Percentiles rank a stretch among this genome's conserved stretches.
Evolutionary conservation across 2,113 vertebrate genomes (phyloP).

Genomic region (Marmota monax): DNA sequence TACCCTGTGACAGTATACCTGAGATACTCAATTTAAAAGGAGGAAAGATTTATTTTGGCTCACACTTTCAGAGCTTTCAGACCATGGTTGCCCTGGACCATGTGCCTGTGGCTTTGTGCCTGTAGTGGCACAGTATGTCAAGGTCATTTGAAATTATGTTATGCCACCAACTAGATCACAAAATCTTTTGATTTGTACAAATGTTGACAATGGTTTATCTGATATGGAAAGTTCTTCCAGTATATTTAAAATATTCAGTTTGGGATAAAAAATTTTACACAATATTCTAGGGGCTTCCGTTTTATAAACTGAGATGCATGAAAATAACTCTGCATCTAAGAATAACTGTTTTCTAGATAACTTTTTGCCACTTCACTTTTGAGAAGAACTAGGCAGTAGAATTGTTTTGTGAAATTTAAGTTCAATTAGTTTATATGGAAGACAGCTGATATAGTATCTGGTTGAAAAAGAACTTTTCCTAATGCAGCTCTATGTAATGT

Average conservation of each 20-base stretch:
- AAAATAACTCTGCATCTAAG: not conserved
- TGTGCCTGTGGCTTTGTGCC: not conserved
- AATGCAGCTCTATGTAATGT: not conserved
- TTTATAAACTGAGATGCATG: conserved; percentile 8
- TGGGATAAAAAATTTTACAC: not conserved
- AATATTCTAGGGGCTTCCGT: not conserved
- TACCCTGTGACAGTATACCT: not conserved
- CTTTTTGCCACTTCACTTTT: not conserved
- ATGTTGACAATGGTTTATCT: not conserved
- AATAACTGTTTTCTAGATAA: not conserved
- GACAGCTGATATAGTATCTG: not conserved
- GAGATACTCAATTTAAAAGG: not conserved
- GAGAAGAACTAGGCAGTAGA: not conserved
- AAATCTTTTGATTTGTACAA: conserved; percentile 8
- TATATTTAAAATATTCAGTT: not conserved
- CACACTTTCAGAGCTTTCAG: not conserved
- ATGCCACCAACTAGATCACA: not conserved
- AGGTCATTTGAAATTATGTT: not conserved
- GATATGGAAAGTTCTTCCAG: not conserved
- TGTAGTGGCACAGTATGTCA: not conserved
- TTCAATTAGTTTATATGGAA: not conserved
- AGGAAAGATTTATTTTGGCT: not conserved
- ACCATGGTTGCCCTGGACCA: not conserved
- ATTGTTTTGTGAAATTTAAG: not conserved
- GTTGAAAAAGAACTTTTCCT: conserved; percentile 11